Evolutionary conservation across 2,888 invertebrate species (phyloP).

Genomic region (Lasioglossum lativentre): DNA sequence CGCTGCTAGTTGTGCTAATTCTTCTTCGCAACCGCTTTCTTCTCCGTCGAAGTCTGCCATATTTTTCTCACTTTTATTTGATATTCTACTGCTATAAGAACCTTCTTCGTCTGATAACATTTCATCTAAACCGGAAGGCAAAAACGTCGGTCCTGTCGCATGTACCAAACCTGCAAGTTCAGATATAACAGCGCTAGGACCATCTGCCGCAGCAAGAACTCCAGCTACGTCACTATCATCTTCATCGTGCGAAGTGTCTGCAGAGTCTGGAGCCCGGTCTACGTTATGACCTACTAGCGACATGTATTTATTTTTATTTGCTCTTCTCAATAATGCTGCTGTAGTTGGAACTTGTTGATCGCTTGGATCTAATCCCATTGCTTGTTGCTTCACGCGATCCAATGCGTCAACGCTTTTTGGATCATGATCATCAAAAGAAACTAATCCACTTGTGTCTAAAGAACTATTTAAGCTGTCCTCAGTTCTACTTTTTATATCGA

Average conservation of each 20-base stretch:
- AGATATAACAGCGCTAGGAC: constrained; percentile 84
- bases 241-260: constrained; percentile 82
- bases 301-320: constrained; percentile 77
- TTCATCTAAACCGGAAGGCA: constrained; percentile 81
- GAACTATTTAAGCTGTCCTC: constrained; percentile 67
- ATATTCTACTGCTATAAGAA: constrained; percentile 97
- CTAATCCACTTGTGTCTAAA: constrained; percentile 61
- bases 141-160: constrained; percentile 78
- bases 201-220: constrained; percentile 76
- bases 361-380: constrained; percentile 77
- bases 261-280: constrained; percentile 78
- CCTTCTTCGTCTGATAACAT: constrained; percentile 86
- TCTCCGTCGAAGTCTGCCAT: constrained; percentile 97
- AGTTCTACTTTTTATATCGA: constrained; percentile 61
- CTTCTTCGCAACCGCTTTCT: constrained; percentile 95
- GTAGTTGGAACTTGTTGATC: constrained; percentile 80
- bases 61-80: constrained; percentile 97
- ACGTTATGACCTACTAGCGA: constrained; percentile 74
- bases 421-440: constrained; percentile 67
- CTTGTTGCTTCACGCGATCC: constrained; percentile 80
- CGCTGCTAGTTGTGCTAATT: constrained; percentile 91
- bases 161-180: constrained; percentile 85
- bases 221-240: constrained; percentile 82
- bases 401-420: constrained; percentile 76
- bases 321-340: constrained; percentile 72